Conservation (phyloP, 2,113 vertebrate genomes). For the Picathartes gymnocephalus region DNA sequence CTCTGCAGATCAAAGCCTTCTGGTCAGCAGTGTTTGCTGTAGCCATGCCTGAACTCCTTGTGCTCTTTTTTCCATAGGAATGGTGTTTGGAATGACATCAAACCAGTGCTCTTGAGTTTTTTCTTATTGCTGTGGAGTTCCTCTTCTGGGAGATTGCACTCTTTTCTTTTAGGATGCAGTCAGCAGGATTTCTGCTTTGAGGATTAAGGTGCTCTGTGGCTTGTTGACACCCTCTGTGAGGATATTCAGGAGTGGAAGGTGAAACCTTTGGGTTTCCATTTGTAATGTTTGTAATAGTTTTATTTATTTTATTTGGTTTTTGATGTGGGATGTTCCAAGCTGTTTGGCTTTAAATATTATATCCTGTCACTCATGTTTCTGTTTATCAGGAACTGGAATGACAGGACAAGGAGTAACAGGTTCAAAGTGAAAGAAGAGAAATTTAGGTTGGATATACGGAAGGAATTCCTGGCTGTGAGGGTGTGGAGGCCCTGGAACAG, state of each 20-base stretch:
- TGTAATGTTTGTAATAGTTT: not conserved
- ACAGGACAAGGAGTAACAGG: not conserved
- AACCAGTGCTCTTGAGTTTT: not conserved
- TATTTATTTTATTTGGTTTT: not conserved
- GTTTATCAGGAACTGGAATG: not conserved
- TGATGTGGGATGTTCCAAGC: not conserved
- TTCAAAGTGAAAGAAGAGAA: not conserved
- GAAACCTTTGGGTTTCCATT: not conserved
- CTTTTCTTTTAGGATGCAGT: not conserved
- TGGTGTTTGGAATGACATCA: not conserved
- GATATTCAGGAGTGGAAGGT: not conserved
- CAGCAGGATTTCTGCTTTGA: not conserved
- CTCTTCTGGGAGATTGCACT: fast-evolving
- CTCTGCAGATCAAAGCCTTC: not conserved
- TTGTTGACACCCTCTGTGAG: not conserved
- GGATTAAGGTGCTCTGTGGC: not conserved
- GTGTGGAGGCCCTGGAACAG: not conserved
- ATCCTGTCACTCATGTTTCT: not conserved
- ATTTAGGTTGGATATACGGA: not conserved
- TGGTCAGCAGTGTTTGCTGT: not conserved
- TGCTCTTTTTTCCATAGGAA: not conserved
- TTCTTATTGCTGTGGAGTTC: not conserved
- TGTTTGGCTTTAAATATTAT: not conserved
- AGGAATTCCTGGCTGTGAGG: fast-evolving
- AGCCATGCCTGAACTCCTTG: not conserved